A percentile compares a stretch with the other conserved stretches of the same genome.
Conservation (phyloP, 2,888 invertebrate species). For the Ischnus inquisitorius region DNA sequence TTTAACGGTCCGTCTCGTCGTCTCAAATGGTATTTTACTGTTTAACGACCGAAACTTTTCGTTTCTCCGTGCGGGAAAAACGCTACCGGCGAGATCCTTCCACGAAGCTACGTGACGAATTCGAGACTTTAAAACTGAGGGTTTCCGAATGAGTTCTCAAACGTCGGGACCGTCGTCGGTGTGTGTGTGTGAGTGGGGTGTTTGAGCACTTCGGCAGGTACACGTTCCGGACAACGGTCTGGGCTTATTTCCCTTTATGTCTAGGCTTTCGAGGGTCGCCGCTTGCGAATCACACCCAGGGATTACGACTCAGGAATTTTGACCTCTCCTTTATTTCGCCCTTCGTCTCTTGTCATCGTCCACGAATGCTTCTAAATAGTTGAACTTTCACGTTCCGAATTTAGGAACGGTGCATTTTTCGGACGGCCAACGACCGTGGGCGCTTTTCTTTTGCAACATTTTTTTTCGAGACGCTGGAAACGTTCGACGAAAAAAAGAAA, state of each 20-base stretch:
- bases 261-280: background rate
- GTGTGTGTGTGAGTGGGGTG: background rate
- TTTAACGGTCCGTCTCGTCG: slow-evolving; percentile 27
- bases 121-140: slow-evolving; percentile 41
- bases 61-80: slow-evolving; percentile 25
- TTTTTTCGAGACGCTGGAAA: background rate
- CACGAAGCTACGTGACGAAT: slow-evolving; percentile 59
- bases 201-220: slow-evolving; percentile 43
- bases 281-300: slow-evolving; percentile 34
- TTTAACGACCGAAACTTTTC: slow-evolving; percentile 35
- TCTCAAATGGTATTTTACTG: slow-evolving; percentile 41
- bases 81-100: slow-evolving; percentile 27
- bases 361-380: background rate
- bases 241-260: slow-evolving; percentile 2
- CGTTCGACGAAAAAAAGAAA: background rate
- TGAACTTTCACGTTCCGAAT: background rate
- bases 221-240: slow-evolving; percentile 17
- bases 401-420: background rate
- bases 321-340: background rate
- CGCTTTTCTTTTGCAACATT: background rate
- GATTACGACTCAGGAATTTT: slow-evolving; percentile 33
- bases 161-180: slow-evolving; percentile 31
- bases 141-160: slow-evolving; percentile 18
- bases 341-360: background rate
- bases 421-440: background rate